Evolutionary conservation across 2,797 vertebrate genomes (phyloP).

Genomic region (Thunnus albacares): DNA sequence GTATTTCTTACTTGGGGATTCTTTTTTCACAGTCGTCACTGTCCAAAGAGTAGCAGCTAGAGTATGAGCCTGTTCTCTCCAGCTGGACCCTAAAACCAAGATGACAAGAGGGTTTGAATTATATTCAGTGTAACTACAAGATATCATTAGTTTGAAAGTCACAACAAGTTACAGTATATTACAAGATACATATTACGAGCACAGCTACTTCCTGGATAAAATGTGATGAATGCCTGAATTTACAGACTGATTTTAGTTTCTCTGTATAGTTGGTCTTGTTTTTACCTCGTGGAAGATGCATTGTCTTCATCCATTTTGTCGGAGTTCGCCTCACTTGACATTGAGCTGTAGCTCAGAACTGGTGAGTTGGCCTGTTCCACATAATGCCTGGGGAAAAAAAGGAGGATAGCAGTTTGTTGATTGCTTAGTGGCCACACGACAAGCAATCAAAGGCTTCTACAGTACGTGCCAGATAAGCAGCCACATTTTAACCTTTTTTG

Average conservation of each 20-base stretch:
- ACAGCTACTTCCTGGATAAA: background rate
- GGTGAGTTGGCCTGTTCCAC: constrained; percentile 64
- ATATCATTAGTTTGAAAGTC: background rate
- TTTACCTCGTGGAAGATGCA: constrained; percentile 55
- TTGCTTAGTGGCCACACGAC: background rate
- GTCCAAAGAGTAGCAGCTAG: constrained; percentile 77
- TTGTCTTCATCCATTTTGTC: constrained; percentile 1
- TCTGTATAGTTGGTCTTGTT: constrained; percentile 16
- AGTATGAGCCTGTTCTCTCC: constrained; percentile 76
- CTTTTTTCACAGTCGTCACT: constrained; percentile 78
- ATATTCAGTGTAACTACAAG: background rate
- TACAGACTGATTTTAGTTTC: background rate
- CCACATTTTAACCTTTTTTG: background rate
- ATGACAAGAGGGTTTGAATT: background rate
- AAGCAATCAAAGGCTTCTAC: background rate
- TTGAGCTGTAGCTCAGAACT: constrained; percentile 76
- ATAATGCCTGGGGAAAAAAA: constrained; percentile 45
- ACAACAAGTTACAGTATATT: background rate
- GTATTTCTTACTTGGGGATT: constrained; percentile 72
- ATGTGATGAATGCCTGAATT: background rate
- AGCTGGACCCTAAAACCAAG: constrained; percentile 69
- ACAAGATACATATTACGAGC: background rate
- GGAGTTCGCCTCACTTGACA: constrained; percentile 62
- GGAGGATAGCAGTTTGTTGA: background rate
- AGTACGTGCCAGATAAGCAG: constrained; percentile 3